A percentile compares a stretch with the other conserved stretches of the same genome.
phyloP scores from a whole-genome alignment of 2,888 invertebrate genomes.

The Hofmannophila pseudospretella region DNA sequence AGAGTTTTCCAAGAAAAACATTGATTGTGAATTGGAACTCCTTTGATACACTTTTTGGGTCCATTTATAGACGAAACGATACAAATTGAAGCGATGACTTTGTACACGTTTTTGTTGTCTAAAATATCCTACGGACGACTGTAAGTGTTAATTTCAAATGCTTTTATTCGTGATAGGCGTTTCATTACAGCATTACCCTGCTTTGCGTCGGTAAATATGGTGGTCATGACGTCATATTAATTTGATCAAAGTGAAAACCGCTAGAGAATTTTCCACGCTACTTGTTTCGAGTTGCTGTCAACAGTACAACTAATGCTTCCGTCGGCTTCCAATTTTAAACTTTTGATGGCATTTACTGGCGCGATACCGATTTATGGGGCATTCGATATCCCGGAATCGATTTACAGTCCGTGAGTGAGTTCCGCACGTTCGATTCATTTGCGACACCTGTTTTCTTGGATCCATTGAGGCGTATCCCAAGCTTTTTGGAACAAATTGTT shows the following conservation, averaged over 20 bases:
- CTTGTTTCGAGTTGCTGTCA: conserved; percentile 67
- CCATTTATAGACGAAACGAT: conserved; percentile 1
- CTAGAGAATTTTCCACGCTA: conserved; percentile 58
- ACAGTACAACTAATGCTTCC: conserved; percentile 70
- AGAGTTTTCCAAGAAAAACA: conserved; percentile 11
- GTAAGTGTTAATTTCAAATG: too few relatives aligned
- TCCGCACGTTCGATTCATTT: conserved; percentile 17
- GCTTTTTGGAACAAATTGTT: conserved; percentile 13
- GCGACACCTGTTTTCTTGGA: conserved; percentile 22
- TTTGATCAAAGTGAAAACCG: conserved; percentile 70
- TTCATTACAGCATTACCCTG: conserved; percentile 32
- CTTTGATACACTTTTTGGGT: conserved; percentile 8
- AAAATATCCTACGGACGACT: too few relatives aligned
- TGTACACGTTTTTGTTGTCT: too few relatives aligned
- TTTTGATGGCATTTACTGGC: conserved; percentile 64
- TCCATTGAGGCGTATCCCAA: conserved; percentile 16
- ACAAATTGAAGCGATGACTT: conserved; percentile 1
- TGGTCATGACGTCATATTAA: conserved; percentile 58
- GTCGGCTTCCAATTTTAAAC: conserved; percentile 67
- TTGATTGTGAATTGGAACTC: conserved; percentile 14
- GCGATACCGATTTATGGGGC: conserved; percentile 43
- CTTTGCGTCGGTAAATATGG: conserved; percentile 37
- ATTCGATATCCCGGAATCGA: conserved; percentile 39
- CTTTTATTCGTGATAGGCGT: too few relatives aligned
- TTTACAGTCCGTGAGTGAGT: conserved; percentile 19